phyloP scores from a whole-genome alignment of 2,888 invertebrate genomes.

The Dolichopus griseipennis region DNA sequence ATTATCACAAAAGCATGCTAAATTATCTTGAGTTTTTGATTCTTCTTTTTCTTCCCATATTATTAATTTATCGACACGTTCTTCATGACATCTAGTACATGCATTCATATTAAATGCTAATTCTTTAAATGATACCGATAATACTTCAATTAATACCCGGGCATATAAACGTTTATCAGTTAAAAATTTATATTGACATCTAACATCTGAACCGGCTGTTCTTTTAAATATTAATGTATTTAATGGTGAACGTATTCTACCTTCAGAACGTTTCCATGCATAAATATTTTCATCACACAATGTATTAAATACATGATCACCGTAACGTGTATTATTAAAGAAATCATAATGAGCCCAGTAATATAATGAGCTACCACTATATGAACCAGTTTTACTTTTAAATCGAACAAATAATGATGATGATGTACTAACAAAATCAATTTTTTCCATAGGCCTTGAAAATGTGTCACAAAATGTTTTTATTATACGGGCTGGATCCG shows the following conservation, averaged over 20 bases:
- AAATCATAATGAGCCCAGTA: constrained; percentile 93
- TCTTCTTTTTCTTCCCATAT: constrained; percentile 69
- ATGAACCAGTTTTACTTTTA: constrained; percentile 86
- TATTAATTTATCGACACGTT: constrained; percentile 73
- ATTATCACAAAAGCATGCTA: constrained; percentile 65
- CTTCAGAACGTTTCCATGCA: constrained; percentile 71
- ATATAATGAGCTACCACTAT: constrained; percentile 87
- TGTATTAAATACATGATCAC: constrained; percentile 70
- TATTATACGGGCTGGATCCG: constrained; percentile 82
- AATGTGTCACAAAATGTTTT: constrained; percentile 93
- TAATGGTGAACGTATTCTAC: constrained; percentile 69
- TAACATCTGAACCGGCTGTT: constrained; percentile 64
- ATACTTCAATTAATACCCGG: constrained; percentile 64
- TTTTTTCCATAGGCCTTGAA: constrained; percentile 86
- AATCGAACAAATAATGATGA: constrained; percentile 80
- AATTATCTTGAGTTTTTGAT: constrained; percentile 54
- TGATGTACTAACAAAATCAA: constrained; percentile 82
- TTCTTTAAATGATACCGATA: constrained; percentile 76
- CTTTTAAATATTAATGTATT: constrained; percentile 81
- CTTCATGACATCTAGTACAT: constrained; percentile 78
- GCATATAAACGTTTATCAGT: constrained; percentile 75
- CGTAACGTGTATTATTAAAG: constrained; percentile 82
- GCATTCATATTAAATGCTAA: constrained; percentile 69
- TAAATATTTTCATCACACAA: constrained; percentile 82
- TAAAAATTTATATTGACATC: constrained; percentile 74